phyloP scores from a whole-genome alignment of 2,113 vertebrate genomes.

The Elgaria multicarinata region DNA sequence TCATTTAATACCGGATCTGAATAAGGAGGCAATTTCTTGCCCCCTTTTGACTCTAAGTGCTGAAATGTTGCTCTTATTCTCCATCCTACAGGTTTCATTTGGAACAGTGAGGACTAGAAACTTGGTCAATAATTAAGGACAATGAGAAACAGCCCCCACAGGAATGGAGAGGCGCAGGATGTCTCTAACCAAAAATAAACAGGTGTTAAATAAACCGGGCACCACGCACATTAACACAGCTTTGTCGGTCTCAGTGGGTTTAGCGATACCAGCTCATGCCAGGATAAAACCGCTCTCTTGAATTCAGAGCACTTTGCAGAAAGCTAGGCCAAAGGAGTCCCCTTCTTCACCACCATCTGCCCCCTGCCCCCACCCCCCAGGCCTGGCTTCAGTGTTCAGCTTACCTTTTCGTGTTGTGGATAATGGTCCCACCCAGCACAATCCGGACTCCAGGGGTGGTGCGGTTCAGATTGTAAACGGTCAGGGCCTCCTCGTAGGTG shows the following conservation, averaged over 20 bases:
- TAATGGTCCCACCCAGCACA: constrained; percentile 89
- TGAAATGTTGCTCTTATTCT: too few relatives aligned
- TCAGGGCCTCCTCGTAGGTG: constrained; percentile 91
- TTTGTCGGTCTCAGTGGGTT: fast-evolving
- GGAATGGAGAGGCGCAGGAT: too few relatives aligned
- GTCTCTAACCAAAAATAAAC: too few relatives aligned
- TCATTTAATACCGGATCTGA: too few relatives aligned
- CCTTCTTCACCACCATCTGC: not conserved
- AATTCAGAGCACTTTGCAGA: fast-evolving
- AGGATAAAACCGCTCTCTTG: not conserved
- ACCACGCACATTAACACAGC: not conserved
- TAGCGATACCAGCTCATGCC: not conserved
- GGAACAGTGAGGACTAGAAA: not conserved
- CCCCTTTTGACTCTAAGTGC: not conserved
- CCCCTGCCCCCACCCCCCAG: too few relatives aligned
- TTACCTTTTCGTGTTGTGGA: constrained; percentile 95
- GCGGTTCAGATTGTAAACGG: constrained; percentile 93
- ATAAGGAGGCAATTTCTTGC: too few relatives aligned
- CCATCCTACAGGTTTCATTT: not conserved
- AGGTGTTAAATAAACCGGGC: too few relatives aligned
- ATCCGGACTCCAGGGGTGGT: constrained; percentile 88
- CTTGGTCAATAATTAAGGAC: too few relatives aligned
- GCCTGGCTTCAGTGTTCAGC: fast-evolving
- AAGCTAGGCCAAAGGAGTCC: not conserved
- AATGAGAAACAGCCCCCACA: too few relatives aligned